phyloP scores from a whole-genome alignment of 2,888 invertebrate species.

The Dasysyrphus tricinctus region DNA sequence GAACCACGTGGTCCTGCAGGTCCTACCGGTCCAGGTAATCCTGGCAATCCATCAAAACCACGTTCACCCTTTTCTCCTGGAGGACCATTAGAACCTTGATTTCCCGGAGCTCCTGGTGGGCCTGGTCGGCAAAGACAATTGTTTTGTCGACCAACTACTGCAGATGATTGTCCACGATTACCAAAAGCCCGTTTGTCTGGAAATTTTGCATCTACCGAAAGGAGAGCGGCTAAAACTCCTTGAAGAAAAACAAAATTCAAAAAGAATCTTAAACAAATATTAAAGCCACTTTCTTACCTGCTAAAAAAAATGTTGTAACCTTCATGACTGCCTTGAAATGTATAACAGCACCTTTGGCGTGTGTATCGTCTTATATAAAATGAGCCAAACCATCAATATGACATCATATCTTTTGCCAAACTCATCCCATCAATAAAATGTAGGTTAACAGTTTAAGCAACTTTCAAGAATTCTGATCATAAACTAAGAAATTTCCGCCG shows the following conservation, averaged over 20 bases:
- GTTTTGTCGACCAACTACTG: not conserved
- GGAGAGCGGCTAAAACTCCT: not conserved
- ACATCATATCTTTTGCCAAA: not conserved
- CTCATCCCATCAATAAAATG: not conserved
- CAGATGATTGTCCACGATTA: slow-evolving; percentile 8
- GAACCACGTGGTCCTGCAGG: slow-evolving; percentile 41
- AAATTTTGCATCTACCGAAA: not conserved
- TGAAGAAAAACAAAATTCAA: not conserved
- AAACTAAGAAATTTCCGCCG: not conserved
- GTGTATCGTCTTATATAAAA: not conserved
- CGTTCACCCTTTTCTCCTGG: slow-evolving; percentile 58
- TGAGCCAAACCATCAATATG: not conserved
- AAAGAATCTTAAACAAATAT: too few relatives aligned
- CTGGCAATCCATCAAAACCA: slow-evolving; percentile 61
- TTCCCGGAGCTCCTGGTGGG: slow-evolving; percentile 43
- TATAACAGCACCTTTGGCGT: not conserved
- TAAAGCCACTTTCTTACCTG: not conserved
- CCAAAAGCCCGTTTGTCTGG: not conserved
- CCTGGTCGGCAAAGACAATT: slow-evolving; percentile 57
- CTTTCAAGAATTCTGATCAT: not conserved
- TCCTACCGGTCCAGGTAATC: slow-evolving; percentile 61
- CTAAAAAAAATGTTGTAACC: slow-evolving; percentile 1
- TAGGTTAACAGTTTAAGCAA: slow-evolving; percentile 1
- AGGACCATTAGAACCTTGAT: slow-evolving; percentile 26
- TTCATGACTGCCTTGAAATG: slow-evolving; percentile 11